Percentiles rank a stretch among this genome's conserved stretches.
Evolutionary conservation across 2,113 vertebrate genomes (phyloP).

Genomic region (Plecotus auritus): DNA sequence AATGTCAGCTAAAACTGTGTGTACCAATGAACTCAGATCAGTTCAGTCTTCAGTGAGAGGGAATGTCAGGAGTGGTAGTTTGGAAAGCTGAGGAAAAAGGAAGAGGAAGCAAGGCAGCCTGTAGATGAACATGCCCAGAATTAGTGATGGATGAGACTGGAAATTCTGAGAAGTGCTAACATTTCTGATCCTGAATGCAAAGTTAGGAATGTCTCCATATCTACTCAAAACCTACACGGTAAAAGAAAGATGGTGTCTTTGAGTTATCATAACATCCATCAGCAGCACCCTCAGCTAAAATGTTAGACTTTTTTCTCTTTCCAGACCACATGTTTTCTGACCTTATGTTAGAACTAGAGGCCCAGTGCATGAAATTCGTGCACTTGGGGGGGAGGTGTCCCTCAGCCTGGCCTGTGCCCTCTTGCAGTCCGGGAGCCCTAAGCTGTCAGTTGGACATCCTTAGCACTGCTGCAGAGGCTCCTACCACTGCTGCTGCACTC

Average conservation of each 20-base stretch:
- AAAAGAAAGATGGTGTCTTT: neutral
- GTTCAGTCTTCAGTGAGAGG: neutral
- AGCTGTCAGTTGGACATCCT: no score
- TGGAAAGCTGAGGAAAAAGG: neutral
- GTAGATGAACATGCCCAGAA: neutral
- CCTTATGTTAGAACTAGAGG: neutral
- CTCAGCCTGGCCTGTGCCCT: no score
- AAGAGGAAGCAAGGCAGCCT: neutral
- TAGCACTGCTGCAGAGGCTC: no score
- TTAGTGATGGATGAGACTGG: neutral
- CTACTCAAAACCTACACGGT: neutral
- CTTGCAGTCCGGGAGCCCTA: no score
- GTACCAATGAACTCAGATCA: neutral
- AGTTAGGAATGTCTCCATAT: neutral
- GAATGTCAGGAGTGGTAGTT: neutral
- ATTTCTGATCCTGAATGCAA: neutral
- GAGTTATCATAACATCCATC: neutral
- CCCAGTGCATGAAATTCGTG: no score
- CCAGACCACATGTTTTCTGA: neutral
- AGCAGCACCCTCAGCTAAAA: neutral
- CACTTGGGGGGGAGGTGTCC: no score
- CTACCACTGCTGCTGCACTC: no score
- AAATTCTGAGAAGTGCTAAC: neutral
- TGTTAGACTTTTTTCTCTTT: neutral
- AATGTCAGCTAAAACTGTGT: neutral